phyloP scores from a whole-genome alignment of 2,797 vertebrate species.

The Parauchenoglanis ngamensis region DNA sequence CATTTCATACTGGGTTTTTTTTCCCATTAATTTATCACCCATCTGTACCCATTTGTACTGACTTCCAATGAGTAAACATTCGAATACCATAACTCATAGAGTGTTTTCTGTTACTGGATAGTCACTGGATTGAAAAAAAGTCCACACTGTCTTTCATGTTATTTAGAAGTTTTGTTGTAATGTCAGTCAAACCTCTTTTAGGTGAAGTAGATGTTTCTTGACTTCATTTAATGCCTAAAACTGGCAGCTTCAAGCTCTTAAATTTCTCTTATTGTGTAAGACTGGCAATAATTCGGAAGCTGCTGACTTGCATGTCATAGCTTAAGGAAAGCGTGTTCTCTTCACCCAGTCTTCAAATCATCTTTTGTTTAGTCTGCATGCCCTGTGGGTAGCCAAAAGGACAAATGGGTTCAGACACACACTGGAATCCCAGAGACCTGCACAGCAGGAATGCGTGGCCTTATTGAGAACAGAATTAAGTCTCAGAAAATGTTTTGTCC shows the following conservation, averaged over 20 bases:
- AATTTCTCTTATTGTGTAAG: background rate
- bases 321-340: background rate
- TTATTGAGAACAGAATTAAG: background rate
- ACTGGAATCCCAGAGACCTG: constrained; percentile 8
- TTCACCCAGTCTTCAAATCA: background rate
- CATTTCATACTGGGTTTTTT: too few relatives aligned
- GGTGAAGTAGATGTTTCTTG: background rate
- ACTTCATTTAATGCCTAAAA: background rate
- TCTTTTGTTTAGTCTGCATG: constrained; percentile 10
- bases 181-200: background rate
- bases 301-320: background rate
- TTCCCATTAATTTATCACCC: background rate
- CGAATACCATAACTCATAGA: background rate
- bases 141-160: background rate
- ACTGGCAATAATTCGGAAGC: background rate
- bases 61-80: background rate
- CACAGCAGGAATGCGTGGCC: constrained; percentile 11
- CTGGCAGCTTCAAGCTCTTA: background rate
- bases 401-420: constrained; percentile 10
- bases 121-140: background rate
- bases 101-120: background rate
- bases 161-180: background rate
- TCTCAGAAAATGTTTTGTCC: background rate
- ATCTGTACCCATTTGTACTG: background rate
- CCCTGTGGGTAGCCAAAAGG: background rate